phyloP scores from a whole-genome alignment of 2,113 vertebrate genomes.

The Theristicus caerulescens region DNA sequence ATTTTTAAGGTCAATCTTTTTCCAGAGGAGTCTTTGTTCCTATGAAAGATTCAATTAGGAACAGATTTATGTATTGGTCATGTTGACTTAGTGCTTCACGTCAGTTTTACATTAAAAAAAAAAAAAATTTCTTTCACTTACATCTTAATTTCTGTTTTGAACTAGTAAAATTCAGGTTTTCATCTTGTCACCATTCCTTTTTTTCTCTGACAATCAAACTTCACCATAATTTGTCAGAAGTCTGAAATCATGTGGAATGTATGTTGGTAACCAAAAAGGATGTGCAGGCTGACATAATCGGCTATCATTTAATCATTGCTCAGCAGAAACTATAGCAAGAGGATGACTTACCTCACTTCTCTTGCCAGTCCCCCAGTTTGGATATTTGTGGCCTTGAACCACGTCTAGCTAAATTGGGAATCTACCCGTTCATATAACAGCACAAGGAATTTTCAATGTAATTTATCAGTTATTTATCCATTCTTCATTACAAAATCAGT shows the following conservation, averaged over 20 bases:
- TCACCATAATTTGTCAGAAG: not conserved
- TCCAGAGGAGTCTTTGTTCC: not conserved
- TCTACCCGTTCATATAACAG: not conserved
- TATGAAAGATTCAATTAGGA: not conserved
- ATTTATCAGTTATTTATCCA: not conserved
- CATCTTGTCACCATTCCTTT: not conserved
- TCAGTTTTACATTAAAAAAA: not conserved
- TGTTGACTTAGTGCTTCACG: not conserved
- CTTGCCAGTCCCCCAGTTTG: not conserved
- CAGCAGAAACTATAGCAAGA: not conserved
- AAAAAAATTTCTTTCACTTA: not conserved
- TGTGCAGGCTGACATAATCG: not conserved
- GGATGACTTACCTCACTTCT: not conserved
- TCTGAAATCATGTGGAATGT: not conserved
- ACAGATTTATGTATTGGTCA: not conserved
- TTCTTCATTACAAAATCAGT: not conserved
- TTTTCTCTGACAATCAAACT: not conserved
- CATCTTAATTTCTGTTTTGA: not conserved
- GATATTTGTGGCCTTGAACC: not conserved
- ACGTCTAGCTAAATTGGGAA: not conserved
- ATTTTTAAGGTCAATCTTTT: constrained; percentile 16
- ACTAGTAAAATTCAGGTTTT: not conserved
- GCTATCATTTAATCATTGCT: not conserved
- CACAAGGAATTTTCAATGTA: not conserved
- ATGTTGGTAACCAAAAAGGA: not conserved